These are phyloP conservation scores for Brachymystax lenok DNA, from an alignment of 2,797 vertebrate genomes.

Conservation along the genomic window DNA sequence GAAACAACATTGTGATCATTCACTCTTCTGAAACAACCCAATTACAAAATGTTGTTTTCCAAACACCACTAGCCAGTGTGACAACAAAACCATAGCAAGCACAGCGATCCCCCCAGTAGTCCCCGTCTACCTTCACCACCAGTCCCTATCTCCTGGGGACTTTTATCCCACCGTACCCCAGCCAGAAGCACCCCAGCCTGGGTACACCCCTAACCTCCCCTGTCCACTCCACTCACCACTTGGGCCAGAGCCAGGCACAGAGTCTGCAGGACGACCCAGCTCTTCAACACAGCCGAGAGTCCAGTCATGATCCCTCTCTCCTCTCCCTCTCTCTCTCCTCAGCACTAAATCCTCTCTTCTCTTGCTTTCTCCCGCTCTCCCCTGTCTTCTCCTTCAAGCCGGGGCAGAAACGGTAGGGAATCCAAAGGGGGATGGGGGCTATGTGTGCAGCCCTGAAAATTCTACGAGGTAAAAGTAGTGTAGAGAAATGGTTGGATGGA, in stretches of 20 bases:
- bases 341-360: conserved; percentile 54
- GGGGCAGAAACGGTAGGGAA: conserved; percentile 53
- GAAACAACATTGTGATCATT: neutral
- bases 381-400: conserved; percentile 59
- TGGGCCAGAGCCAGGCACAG: conserved; percentile 87
- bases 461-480: conserved; percentile 49
- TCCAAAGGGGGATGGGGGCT: conserved; percentile 17
- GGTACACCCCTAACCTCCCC: neutral
- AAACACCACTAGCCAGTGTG: neutral
- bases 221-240: conserved; percentile 87
- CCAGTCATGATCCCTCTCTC: conserved; percentile 79
- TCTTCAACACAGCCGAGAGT: conserved; percentile 64
- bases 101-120: neutral
- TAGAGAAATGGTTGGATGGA: conserved; percentile 50
- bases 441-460: conserved; percentile 53
- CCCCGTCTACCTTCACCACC: too few relatives aligned
- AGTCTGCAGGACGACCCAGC: conserved; percentile 82
- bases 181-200: neutral
- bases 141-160: conserved; percentile 5
- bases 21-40: neutral
- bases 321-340: conserved; percentile 58
- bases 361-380: conserved; percentile 55
- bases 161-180: conserved; percentile 24
- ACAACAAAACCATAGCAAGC: neutral
- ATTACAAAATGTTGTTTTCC: neutral